These are phyloP conservation scores for Columbina picui DNA, from an alignment of 2,113 vertebrate genomes.

Conservation along the genomic window DNA sequence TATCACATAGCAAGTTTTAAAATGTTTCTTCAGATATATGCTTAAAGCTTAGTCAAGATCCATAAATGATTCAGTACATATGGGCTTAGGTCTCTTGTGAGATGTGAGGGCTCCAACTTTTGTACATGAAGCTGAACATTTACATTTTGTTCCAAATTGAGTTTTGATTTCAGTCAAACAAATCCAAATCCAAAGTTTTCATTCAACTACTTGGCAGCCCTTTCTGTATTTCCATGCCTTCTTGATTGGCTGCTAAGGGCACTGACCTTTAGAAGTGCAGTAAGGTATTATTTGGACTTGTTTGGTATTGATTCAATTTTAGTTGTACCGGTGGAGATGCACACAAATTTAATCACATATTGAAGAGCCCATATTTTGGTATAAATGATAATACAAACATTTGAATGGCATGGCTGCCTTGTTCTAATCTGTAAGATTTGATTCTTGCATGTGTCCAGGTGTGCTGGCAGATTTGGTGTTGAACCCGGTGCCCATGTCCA, in stretches of 20 bases:
- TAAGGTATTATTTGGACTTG: conserved; percentile 1
- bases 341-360: not conserved
- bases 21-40: not conserved
- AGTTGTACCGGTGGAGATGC: not conserved
- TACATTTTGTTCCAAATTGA: conserved; percentile 37
- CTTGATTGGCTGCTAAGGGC: conserved; percentile 14
- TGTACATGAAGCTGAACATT: conserved; percentile 36
- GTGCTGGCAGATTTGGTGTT: no score
- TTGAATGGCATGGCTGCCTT: not conserved
- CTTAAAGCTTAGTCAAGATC: conserved; percentile 12
- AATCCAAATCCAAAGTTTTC: conserved; percentile 26
- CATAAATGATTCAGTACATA: conserved; percentile 18
- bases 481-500: no score
- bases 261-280: conserved; percentile 5
- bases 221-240: not conserved
- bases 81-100: conserved; percentile 15
- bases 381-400: not conserved
- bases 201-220: conserved; percentile 38
- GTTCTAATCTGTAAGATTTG: not conserved
- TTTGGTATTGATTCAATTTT: not conserved
- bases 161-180: conserved; percentile 54
- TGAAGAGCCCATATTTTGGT: not conserved
- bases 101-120: conserved; percentile 19
- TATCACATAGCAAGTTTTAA: not conserved
- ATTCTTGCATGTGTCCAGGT: not conserved